phyloP scores from a whole-genome alignment of 2,888 invertebrate genomes.

The Xanthostigma xanthostigma region DNA sequence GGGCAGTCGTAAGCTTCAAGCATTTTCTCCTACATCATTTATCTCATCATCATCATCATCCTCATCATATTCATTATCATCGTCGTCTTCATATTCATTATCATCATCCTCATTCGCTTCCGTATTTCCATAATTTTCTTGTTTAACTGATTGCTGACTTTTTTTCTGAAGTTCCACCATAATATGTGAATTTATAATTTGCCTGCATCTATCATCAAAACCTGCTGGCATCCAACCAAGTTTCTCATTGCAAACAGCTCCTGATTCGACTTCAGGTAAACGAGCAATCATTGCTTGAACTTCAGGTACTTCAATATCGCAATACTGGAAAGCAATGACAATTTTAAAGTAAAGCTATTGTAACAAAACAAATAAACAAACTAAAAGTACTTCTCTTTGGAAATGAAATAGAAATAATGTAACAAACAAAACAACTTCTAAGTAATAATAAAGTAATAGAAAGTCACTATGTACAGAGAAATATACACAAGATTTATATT shows the following conservation, averaged over 20 bases:
- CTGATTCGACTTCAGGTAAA: slow-evolving; percentile 42
- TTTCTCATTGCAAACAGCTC: slow-evolving; percentile 50
- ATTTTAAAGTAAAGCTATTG: slow-evolving; percentile 2
- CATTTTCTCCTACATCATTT: too few species aligned
- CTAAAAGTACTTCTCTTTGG: too few species aligned
- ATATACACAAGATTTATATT: too few species aligned
- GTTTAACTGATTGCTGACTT: slow-evolving; percentile 17
- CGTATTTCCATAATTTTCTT: slow-evolving; percentile 21
- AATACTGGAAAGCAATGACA: slow-evolving; percentile 37
- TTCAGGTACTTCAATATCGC: slow-evolving; percentile 65
- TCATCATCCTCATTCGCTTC: slow-evolving; percentile 8
- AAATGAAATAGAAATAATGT: too few species aligned
- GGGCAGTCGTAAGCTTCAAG: too few species aligned
- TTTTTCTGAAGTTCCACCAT: slow-evolving; percentile 31
- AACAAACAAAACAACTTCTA: too few species aligned
- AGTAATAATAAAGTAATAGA: too few species aligned
- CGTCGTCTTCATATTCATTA: slow-evolving; percentile 8
- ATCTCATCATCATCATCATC: slow-evolving; percentile 5
- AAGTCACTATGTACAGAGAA: too few species aligned
- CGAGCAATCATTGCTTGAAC: slow-evolving; percentile 60
- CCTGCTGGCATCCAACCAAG: slow-evolving; percentile 66
- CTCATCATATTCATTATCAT: slow-evolving; percentile 6
- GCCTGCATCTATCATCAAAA: slow-evolving; percentile 53
- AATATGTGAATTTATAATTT: slow-evolving; percentile 53
- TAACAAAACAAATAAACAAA: too few species aligned